These are phyloP conservation scores for Drosophila borborema DNA, from an alignment of 2,888 invertebrate genomes.

Conservation along the genomic window DNA sequence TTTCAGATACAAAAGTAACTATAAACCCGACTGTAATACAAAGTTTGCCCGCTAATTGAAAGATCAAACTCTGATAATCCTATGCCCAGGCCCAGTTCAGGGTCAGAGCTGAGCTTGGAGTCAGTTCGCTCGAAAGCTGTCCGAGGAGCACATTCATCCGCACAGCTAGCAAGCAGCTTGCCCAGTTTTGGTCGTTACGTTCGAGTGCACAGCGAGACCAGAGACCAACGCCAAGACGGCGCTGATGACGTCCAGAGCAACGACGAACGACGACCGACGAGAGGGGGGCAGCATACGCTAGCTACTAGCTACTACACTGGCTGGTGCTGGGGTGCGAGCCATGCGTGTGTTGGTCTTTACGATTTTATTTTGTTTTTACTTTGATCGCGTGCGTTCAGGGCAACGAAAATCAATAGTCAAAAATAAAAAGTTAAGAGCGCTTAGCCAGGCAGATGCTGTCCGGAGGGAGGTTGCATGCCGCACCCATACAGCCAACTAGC, in stretches of 20 bases:
- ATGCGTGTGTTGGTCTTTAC: constrained; percentile 54
- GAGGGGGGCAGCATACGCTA: not conserved
- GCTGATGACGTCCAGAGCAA: constrained; percentile 15
- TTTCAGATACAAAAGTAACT: not conserved
- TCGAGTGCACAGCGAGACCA: constrained; percentile 39
- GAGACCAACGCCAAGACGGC: constrained; percentile 32
- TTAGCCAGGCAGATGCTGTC: constrained; percentile 52
- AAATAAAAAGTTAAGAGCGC: constrained; percentile 36
- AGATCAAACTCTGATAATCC: constrained; percentile 3
- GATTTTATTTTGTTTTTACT: not conserved
- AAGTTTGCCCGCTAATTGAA: not conserved
- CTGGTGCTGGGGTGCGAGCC: constrained; percentile 2
- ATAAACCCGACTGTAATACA: not conserved
- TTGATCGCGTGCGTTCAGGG: constrained; percentile 64
- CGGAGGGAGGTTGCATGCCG: constrained; percentile 44
- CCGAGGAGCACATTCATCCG: constrained; percentile 19
- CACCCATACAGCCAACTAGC: constrained; percentile 48
- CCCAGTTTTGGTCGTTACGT: constrained; percentile 37
- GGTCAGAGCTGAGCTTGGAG: constrained; percentile 9
- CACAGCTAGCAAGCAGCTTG: constrained; percentile 12
- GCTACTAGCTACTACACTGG: not conserved
- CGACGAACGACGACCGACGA: no score
- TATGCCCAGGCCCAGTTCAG: constrained; percentile 1
- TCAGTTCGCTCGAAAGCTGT: not conserved
- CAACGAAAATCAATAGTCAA: constrained; percentile 70